Evolutionary conservation across 2,888 invertebrate species (phyloP), one percentile per base, ranked within the genome.

Genomic region (Amblyjoppa fuscipennis): DNA sequence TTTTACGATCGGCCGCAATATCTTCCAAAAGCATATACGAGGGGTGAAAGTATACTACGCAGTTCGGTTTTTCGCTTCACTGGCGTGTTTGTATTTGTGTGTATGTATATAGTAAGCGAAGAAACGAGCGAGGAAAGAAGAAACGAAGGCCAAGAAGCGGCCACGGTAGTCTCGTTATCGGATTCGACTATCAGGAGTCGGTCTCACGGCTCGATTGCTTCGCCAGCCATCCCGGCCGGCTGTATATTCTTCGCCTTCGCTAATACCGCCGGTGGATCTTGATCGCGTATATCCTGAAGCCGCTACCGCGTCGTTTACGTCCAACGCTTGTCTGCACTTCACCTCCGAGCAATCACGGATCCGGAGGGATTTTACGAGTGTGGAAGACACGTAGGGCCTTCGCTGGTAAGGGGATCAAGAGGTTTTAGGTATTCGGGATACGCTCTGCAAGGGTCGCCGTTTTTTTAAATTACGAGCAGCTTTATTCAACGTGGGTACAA

Each of bases 131-230:
- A 53, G 69, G 41, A 53, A 59, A 45, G 59, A 75, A 56, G 74
- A 49, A 81, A 75, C 34, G 81, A 81, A 73, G 4, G 51, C 49
- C 16, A 74, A 59, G 49, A 31, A 68, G 31, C 45, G n/a, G 56
- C 64, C 38, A 68, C 71, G 59, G 71, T 69, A 31, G 49, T n/a
- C 71, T 82, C 79, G 82, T 80, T 85, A 85, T 85, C 85, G 70
- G 71, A 79, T 85, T 80, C 71, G 53, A 71, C 49, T 51, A 68
- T 25, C 71, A 31, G 51, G 28, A 70, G 28, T 51, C 45, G 53
- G 51, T 76, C 56, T 70, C 70, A 20, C 71, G 51, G 25, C 75
- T 6, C 64, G 68, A 25, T 59, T 53, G 56, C 61, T 49, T 31
- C 59, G 31, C 31, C 69, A 28, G 59, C 9, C 69, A 41, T 41